phyloP scores from a whole-genome alignment of 2,797 vertebrate genomes.

The Paramormyrops hopkinsi region DNA sequence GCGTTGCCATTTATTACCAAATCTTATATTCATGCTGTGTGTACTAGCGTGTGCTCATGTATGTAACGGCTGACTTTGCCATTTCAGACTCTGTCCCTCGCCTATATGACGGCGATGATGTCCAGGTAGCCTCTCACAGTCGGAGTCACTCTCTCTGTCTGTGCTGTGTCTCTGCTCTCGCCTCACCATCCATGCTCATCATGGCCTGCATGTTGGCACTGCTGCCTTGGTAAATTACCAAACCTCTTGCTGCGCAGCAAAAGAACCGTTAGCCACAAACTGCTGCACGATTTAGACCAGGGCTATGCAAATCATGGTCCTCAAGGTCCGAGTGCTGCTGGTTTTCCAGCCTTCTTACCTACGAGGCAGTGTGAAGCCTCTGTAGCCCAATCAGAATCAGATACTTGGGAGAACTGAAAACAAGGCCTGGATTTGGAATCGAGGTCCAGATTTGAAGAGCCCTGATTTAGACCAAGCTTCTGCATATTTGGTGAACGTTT shows the following conservation, averaged over 20 bases:
- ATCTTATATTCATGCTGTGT: background rate
- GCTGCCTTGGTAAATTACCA: conserved; percentile 58
- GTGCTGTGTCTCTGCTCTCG: conserved; percentile 9
- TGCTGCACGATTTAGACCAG: background rate
- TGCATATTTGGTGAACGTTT: background rate
- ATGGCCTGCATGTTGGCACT: conserved; percentile 71
- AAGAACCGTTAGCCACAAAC: background rate
- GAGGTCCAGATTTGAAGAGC: background rate
- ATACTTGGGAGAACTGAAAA: background rate
- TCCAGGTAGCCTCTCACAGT: conserved; percentile 56
- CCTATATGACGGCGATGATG: conserved; percentile 69
- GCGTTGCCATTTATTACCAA: background rate
- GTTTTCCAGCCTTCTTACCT: background rate
- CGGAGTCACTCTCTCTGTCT: background rate
- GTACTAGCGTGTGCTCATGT: background rate
- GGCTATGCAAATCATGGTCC: background rate
- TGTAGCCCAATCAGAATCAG: background rate
- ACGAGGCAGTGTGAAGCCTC: background rate
- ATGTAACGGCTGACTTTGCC: background rate
- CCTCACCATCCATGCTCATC: conserved; percentile 56
- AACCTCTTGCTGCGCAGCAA: background rate
- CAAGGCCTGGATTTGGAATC: background rate
- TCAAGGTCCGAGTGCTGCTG: background rate
- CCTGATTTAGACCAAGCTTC: background rate
- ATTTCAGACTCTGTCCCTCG: conserved; percentile 68